Conservation (phyloP, 1,140 invertebrate species). For the Bicyclus anynana region DNA sequence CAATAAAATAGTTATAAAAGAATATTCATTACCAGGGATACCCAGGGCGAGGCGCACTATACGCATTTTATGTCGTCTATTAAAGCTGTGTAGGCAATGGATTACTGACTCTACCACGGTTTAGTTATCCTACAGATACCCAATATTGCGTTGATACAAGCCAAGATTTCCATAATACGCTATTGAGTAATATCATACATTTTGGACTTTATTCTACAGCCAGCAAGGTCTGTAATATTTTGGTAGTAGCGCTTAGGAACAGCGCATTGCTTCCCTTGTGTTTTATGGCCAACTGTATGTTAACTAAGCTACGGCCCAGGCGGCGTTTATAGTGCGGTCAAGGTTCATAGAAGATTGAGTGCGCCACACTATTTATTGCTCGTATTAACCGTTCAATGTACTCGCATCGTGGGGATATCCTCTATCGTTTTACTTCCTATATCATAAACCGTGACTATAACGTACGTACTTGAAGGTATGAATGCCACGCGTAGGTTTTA, state of each 20-base stretch:
- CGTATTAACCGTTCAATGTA: constrained; percentile 20
- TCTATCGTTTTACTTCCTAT: constrained; percentile 4
- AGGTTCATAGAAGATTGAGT: constrained; percentile 25
- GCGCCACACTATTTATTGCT: constrained; percentile 21
- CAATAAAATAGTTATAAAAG: constrained; percentile 17
- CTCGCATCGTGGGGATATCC: constrained; percentile 3
- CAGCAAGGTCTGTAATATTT: too few relatives aligned
- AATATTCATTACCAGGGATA: constrained; percentile 16
- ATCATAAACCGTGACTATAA: background rate
- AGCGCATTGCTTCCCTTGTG: too few relatives aligned
- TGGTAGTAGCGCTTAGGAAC: too few relatives aligned
- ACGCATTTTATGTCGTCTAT: constrained; percentile 18
- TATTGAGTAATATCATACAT: too few relatives aligned
- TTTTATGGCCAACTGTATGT: background rate
- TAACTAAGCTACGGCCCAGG: background rate
- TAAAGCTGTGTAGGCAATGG: constrained; percentile 20
- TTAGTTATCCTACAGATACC: background rate
- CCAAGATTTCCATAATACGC: too few relatives aligned
- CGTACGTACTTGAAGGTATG: background rate
- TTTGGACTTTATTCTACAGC: too few relatives aligned
- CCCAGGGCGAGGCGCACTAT: constrained; percentile 12
- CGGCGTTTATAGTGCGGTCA: constrained; percentile 20
- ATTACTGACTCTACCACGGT: constrained; percentile 1
- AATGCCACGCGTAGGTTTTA: too few relatives aligned
- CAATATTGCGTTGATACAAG: too few relatives aligned